Evolutionary conservation across 1,140 invertebrate genomes (phyloP).

Genomic region (Acyrthosiphon pisum): DNA sequence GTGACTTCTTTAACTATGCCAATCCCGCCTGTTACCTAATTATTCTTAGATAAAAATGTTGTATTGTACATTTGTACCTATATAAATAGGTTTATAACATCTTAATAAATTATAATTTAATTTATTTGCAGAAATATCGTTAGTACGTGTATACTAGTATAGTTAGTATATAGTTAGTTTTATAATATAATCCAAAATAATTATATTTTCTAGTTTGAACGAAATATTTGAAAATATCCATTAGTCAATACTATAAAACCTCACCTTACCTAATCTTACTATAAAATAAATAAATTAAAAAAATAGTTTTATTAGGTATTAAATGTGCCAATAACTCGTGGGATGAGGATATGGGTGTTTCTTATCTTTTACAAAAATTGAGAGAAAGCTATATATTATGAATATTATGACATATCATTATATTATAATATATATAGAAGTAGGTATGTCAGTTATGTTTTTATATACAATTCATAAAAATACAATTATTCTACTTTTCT

Average conservation of each 20-base stretch:
- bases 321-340: neutral
- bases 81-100: too few relatives aligned
- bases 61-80: too few relatives aligned
- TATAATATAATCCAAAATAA: too few relatives aligned
- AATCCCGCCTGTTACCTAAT: too few relatives aligned
- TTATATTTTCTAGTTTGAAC: neutral
- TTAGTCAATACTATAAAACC: neutral
- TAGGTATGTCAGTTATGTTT: neutral
- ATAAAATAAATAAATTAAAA: neutral
- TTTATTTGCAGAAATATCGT: too few relatives aligned
- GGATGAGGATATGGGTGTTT: neutral
- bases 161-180: too few relatives aligned
- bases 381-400: conserved; percentile 15
- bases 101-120: too few relatives aligned
- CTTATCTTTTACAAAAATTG: neutral
- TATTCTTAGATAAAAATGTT: too few relatives aligned
- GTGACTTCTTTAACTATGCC: too few relatives aligned
- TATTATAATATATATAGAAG: too few relatives aligned
- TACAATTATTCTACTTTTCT: neutral
- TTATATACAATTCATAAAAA: neutral
- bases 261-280: neutral
- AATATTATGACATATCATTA: too few relatives aligned
- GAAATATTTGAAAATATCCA: neutral
- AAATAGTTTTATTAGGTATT: neutral
- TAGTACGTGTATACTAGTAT: too few relatives aligned